Evolutionary conservation across 2,113 vertebrate genomes (phyloP), one percentile per base, ranked within the genome.

Genomic region (Ptilorrhoa leucosticta): DNA sequence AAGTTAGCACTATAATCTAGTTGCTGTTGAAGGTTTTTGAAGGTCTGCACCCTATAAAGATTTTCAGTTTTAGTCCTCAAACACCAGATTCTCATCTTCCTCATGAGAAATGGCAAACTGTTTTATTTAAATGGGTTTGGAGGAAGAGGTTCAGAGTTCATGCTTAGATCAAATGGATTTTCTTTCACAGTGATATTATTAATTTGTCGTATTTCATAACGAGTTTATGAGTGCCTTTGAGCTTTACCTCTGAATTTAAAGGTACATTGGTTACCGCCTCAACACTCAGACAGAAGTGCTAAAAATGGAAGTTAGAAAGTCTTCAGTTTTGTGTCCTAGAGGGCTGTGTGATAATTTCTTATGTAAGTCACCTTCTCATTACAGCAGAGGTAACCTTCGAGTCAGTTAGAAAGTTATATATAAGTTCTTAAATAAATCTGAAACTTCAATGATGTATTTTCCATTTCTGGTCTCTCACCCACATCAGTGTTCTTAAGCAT

Each of bases 271-370:
- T 90, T 91, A 60, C 58, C 2, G 10, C 58, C 66, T 78, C 56
- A 92, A 30, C 15, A 35, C 28, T 89, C 80, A 84, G 61, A 88
- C 24, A 90, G 84, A 81, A 51, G 64, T 89, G 65, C 91, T 97
- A 94, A 97, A 97, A 96, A 95, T 92, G 95, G 88, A 95, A 94
- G 65, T 72, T 87, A 89, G 58, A 73, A 90, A 83, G 22, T 91
- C 79, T 96, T 94, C 77, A 75, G 66, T 65, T 96, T 78, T 87
- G 83, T 96, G 68, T 96, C 96, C 95, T 97, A 83, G 89, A 96
- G 94, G 89, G 76, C 65, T 94, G 42, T 84, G 69, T 87, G 71
- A 63, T 95, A 94, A 95, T 96, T 97, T 76, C 89, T 92, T 95
- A 48, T 90, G 42, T 91, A 97, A 97, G 87, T 93, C 85, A 91